Evolutionary conservation across 2,113 vertebrate genomes (phyloP).

Genomic region (Rhinolophus ferrumequinum): DNA sequence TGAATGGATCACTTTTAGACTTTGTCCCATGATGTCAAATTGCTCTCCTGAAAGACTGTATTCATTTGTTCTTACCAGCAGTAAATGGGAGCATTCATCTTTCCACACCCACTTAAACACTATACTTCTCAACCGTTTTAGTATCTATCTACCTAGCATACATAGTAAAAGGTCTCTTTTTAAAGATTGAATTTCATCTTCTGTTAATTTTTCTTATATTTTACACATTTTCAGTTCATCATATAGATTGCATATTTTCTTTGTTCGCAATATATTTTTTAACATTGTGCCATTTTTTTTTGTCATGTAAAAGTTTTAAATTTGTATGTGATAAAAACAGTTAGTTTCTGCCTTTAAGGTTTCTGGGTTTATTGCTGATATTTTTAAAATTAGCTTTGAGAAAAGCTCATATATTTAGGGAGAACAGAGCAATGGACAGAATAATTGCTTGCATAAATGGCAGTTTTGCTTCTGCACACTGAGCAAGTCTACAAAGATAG

Average conservation of each 20-base stretch:
- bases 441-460: not conserved
- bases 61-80: not conserved
- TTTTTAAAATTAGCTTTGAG: not conserved
- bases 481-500: not conserved
- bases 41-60: not conserved
- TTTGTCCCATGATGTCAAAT: not conserved
- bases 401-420: not conserved
- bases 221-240: not conserved
- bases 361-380: constrained; percentile 9
- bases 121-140: not conserved
- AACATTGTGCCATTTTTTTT: not conserved
- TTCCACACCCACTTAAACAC: not conserved
- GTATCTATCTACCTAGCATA: not conserved
- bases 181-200: not conserved
- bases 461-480: not conserved
- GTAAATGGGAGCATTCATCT: not conserved
- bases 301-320: not conserved
- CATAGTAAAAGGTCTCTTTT: not conserved
- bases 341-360: not conserved
- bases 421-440: not conserved
- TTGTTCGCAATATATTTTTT: not conserved
- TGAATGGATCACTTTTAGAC: not conserved
- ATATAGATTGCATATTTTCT: not conserved
- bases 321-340: not conserved
- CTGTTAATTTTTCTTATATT: not conserved